phyloP scores from a whole-genome alignment of 2,113 vertebrate species.

The Mixornis gularis region DNA sequence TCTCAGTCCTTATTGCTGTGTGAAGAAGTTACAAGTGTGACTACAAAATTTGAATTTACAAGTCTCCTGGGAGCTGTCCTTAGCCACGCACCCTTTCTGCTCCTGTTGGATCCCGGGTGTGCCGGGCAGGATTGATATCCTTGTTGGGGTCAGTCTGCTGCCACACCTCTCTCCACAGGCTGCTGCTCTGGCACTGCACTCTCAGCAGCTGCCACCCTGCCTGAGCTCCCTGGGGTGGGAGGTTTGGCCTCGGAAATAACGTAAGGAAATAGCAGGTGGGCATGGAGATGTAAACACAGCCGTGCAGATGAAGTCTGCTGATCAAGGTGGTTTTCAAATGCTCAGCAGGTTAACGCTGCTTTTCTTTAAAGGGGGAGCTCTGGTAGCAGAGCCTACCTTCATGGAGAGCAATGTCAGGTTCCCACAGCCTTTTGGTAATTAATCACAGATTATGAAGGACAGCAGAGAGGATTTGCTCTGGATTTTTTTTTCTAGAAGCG shows the following conservation, averaged over 20 bases:
- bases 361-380: not conserved
- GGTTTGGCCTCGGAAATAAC: not conserved
- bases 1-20: not conserved
- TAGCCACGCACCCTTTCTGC: not conserved
- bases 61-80: not conserved
- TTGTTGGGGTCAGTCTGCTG: not conserved
- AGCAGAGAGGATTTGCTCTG: not conserved
- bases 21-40: not conserved
- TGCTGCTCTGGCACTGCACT: not conserved
- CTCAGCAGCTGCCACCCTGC: not conserved
- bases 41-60: not conserved
- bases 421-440: not conserved
- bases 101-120: not conserved
- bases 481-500: not conserved
- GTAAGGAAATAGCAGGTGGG: not conserved
- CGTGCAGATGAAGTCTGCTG: rapidly evolving
- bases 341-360: not conserved
- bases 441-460: not conserved
- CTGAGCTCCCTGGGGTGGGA: not conserved
- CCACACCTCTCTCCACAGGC: not conserved
- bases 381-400: not conserved
- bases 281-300: not conserved
- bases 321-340: not conserved
- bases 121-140: not conserved
- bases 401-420: not conserved